phyloP scores from a whole-genome alignment of 37 sponge, comb jelly and placozoan genomes.

The Theonella swinhoei region DNA sequence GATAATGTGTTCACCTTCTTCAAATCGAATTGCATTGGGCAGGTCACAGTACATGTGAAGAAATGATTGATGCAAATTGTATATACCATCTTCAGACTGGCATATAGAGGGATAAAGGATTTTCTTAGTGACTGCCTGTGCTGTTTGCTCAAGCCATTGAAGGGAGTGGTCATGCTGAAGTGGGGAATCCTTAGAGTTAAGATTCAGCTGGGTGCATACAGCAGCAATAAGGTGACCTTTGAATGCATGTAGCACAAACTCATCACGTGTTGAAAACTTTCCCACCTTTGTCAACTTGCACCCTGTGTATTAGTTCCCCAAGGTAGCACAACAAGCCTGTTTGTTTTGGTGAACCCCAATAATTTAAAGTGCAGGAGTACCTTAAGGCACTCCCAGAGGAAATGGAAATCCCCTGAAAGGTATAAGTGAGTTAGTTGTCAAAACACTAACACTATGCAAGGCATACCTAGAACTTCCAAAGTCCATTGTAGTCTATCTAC shows the following conservation, averaged over 20 bases:
- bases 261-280: conserved; percentile 26
- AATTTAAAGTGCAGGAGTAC: neutral
- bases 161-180: too few relatives aligned
- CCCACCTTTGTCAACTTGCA: conserved; percentile 25
- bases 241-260: conserved; percentile 19
- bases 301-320: neutral
- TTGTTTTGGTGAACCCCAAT: too few relatives aligned
- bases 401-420: too few relatives aligned
- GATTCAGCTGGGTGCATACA: neutral
- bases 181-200: neutral
- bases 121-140: neutral
- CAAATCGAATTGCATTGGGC: conserved; percentile 17
- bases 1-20: conserved; percentile 23
- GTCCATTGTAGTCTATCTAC: conserved; percentile 19
- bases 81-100: too few relatives aligned
- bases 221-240: too few relatives aligned
- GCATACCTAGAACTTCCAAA: conserved; percentile 30
- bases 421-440: too few relatives aligned
- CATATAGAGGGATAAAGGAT: neutral
- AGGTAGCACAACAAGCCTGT: conserved; percentile 19
- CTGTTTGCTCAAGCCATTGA: too few relatives aligned
- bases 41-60: too few relatives aligned
- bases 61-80: neutral
- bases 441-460: too few relatives aligned
- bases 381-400: conserved; percentile 22